A percentile compares a stretch with the other conserved stretches of the same genome.
These are phyloP conservation scores for Allygus modestus DNA, from an alignment of 2,888 invertebrate genomes.

Conservation along the genomic window DNA sequence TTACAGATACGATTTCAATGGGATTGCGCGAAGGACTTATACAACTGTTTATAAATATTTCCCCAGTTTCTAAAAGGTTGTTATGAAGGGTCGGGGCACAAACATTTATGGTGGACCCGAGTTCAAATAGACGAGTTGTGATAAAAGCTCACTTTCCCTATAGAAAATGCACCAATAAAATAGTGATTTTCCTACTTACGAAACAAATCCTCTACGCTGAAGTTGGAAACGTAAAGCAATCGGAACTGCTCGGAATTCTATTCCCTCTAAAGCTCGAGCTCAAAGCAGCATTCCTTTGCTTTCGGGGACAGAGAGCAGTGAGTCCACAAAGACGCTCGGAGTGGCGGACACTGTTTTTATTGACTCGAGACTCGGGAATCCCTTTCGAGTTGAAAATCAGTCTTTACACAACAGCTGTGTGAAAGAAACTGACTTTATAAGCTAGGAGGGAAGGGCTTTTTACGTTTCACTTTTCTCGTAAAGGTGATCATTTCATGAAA, in stretches of 20 bases:
- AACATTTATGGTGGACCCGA: too few species aligned
- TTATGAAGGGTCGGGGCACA: too few species aligned
- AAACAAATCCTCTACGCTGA: too few species aligned
- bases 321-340: neutral
- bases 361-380: conserved; percentile 25
- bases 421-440: neutral
- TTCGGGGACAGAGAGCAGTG: neutral
- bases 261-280: conserved; percentile 6
- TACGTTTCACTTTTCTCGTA: neutral
- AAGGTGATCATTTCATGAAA: too few species aligned
- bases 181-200: too few species aligned
- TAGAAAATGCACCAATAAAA: too few species aligned
- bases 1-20: too few species aligned
- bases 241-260: neutral
- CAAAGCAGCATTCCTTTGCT: neutral
- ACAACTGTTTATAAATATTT: too few species aligned
- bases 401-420: neutral
- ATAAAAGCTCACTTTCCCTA: too few species aligned
- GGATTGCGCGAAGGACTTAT: too few species aligned
- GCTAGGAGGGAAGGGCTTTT: neutral
- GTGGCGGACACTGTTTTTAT: conserved; percentile 2
- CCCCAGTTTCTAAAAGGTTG: too few species aligned
- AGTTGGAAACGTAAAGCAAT: neutral
- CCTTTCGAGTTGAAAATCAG: neutral
- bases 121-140: too few species aligned